Conservation (phyloP, 2,888 invertebrate species). For the Neoaliturus tenellus region DNA sequence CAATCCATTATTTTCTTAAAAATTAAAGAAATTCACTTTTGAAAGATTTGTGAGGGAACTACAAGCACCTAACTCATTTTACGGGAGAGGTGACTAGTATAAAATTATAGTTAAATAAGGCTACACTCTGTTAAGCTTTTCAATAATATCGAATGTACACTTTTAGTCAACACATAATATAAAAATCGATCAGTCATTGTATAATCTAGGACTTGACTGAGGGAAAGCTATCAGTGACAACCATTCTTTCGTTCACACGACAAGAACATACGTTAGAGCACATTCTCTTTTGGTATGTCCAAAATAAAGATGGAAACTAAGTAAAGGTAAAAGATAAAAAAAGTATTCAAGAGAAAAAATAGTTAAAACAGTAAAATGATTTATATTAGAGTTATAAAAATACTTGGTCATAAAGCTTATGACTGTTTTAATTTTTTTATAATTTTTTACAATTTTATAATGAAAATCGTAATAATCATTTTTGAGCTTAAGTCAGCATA, state of each 20-base stretch:
- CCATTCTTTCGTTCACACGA: background rate
- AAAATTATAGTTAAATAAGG: conserved; percentile 25
- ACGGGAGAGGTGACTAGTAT: background rate
- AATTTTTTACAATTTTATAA: no score
- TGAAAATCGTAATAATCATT: no score
- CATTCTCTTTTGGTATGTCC: background rate
- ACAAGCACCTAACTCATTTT: background rate
- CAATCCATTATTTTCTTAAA: background rate
- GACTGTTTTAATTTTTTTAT: no score
- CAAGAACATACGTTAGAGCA: background rate
- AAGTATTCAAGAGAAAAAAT: no score
- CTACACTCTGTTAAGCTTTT: conserved; percentile 2
- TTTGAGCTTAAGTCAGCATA: no score
- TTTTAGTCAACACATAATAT: conserved; percentile 20
- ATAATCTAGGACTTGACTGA: background rate
- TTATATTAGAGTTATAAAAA: no score
- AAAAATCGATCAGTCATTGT: conserved; percentile 16
- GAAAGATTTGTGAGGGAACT: conserved; percentile 3
- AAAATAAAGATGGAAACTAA: background rate
- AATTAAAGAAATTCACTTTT: background rate
- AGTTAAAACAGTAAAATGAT: no score
- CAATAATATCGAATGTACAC: conserved; percentile 23
- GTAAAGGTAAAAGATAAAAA: background rate
- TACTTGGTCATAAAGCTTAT: no score
- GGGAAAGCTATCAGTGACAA: conserved; percentile 5